Conservation (phyloP, 2,113 vertebrate species). For the Sceloporus undulatus region DNA sequence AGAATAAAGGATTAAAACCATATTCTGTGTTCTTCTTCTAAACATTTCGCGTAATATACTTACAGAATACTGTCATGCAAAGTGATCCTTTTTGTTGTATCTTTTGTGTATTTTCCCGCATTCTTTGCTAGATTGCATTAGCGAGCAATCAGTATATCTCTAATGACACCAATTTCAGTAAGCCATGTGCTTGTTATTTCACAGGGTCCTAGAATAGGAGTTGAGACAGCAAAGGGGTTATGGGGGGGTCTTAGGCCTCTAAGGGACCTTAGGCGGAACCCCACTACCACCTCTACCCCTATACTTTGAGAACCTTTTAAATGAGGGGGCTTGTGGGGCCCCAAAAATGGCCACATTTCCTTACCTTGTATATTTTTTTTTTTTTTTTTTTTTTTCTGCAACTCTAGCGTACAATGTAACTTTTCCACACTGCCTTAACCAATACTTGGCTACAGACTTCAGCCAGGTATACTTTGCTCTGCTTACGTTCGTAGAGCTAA, state of each 20-base stretch:
- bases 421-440: neutral
- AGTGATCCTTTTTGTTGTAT: conserved; percentile 89
- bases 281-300: too few relatives aligned
- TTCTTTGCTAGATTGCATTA: conserved; percentile 52
- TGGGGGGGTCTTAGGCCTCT: too few relatives aligned
- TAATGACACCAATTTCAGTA: neutral
- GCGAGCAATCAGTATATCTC: conserved; percentile 49
- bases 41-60: conserved; percentile 85
- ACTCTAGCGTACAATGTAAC: conserved; percentile 3
- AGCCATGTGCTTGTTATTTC: neutral
- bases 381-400: too few relatives aligned
- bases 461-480: conserved; percentile 27
- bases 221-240: too few relatives aligned
- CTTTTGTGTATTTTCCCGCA: conserved; percentile 66
- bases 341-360: too few relatives aligned
- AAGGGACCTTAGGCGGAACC: too few relatives aligned
- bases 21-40: conserved; percentile 87
- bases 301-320: too few relatives aligned
- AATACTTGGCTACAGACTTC: neutral
- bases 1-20: conserved; percentile 79
- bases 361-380: too few relatives aligned
- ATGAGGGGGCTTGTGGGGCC: too few relatives aligned
- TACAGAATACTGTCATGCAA: conserved; percentile 84
- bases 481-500: conserved; percentile 9
- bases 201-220: conserved; percentile 13